These are phyloP conservation scores for Zaprionus obscuricornis DNA, from an alignment of 2,888 invertebrate species.

Conservation along the genomic window DNA sequence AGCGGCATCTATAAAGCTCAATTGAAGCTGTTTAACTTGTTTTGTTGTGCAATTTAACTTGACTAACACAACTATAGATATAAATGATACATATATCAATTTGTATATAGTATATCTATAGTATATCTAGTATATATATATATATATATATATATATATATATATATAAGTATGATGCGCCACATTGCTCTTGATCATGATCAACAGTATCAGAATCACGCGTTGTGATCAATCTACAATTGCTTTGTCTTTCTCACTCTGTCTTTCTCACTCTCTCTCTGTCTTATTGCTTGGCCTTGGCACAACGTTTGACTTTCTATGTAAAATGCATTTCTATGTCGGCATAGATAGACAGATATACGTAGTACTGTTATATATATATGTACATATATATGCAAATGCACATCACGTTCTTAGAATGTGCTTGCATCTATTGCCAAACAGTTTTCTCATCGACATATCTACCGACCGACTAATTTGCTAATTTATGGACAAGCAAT, in stretches of 20 bases:
- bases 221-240: constrained; percentile 45
- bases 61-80: background rate
- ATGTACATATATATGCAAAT: no score
- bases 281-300: constrained; percentile 32
- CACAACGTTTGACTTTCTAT: constrained; percentile 41
- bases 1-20: no score
- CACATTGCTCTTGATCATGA: constrained; percentile 44
- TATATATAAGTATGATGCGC: constrained; percentile 7
- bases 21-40: constrained; percentile 5
- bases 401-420: no score
- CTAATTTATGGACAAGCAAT: no score
- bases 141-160: background rate
- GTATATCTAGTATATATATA: background rate
- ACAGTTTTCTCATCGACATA: constrained; percentile 3
- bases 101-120: background rate
- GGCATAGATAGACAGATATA: no score
- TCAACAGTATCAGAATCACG: constrained; percentile 45
- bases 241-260: constrained; percentile 1
- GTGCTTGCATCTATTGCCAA: no score
- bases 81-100: background rate
- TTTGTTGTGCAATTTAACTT: constrained; percentile 23
- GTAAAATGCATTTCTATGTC: background rate
- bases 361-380: no score
- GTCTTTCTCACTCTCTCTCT: no score
- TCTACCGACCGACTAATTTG: no score